Evolutionary conservation across 2,113 vertebrate species (phyloP), one percentile per base, ranked within the genome.

Genomic region (Pitta sordida): DNA sequence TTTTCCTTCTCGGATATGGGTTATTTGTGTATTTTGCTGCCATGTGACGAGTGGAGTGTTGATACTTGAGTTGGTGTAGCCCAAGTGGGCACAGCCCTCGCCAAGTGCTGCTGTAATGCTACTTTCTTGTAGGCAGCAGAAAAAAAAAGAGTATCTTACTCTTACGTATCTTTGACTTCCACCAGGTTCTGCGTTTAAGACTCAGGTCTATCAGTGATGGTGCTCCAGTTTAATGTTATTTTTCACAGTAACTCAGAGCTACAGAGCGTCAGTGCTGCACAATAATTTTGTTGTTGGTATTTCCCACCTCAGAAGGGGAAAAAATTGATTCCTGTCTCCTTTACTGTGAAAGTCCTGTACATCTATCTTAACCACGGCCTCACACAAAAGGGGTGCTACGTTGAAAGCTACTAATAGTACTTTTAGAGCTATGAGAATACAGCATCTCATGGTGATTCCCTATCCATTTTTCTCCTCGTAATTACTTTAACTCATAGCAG

Each of bases 61-160:
- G 21, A 18, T 11, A 30, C 1, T 1, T 27, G 44, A 83, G 27
- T n/a, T 65, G 34, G 34, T 37, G 39, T 58, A 83, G 48, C 23
- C 30, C 0, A 0, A 27, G 17, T 32, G 29, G 52, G 27, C 56
- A 64, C 2, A 0, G 2, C 16, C n/a, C 53, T 30, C 68, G 41
- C 11, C 52, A 53, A 32, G 49, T 10, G 49, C 37, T 2, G 5
- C 69, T 83, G 27, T 6, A 64, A 62, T 34, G 32, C 5, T 71
- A 2, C 34, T 86, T 78, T 55, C 21, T 63, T 53, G 22, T 13
- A 26, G 36, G 49, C 19, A 80, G 30, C 32, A 41, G 7, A 37
- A 6, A 67, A 16, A 44, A 51, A 67, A 63, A 75, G 24, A 36
- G 7, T 37, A 7, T 51, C 48, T 78, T 68, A 15, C 10, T 84